Evolutionary conservation across 2,113 vertebrate genomes (phyloP).

Genomic region (Thalassarche chlororhynchos): DNA sequence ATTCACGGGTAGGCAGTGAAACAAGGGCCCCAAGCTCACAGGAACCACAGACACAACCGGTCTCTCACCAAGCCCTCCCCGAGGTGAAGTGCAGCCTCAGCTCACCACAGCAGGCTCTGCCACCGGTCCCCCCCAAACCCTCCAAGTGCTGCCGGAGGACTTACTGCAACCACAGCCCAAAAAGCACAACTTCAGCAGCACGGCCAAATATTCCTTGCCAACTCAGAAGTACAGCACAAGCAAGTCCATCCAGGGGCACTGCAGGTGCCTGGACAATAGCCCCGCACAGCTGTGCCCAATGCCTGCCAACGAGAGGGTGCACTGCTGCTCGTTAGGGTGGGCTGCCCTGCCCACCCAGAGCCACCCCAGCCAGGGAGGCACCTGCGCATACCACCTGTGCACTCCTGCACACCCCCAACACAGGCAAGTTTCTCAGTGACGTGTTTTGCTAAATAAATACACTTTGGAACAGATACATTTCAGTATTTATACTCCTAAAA

Average conservation of each 20-base stretch:
- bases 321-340: background rate
- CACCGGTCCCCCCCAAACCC: background rate
- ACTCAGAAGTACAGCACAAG: fast-evolving
- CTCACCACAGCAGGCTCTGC: background rate
- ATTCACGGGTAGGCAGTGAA: fast-evolving
- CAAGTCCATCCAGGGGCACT: fast-evolving
- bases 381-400: background rate
- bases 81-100: background rate
- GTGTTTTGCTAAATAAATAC: background rate
- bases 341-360: background rate
- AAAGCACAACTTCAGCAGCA: background rate
- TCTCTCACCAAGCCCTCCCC: background rate
- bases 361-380: background rate
- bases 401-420: fast-evolving
- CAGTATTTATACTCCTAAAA: background rate
- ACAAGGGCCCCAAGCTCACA: background rate
- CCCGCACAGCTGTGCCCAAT: background rate
- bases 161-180: background rate
- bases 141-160: background rate
- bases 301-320: background rate
- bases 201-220: too few relatives aligned
- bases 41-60: fast-evolving
- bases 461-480: background rate
- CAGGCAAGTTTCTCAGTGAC: background rate
- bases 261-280: fast-evolving